Conservation (phyloP, 1,140 invertebrate genomes). For the Melanaphis sacchari region DNA sequence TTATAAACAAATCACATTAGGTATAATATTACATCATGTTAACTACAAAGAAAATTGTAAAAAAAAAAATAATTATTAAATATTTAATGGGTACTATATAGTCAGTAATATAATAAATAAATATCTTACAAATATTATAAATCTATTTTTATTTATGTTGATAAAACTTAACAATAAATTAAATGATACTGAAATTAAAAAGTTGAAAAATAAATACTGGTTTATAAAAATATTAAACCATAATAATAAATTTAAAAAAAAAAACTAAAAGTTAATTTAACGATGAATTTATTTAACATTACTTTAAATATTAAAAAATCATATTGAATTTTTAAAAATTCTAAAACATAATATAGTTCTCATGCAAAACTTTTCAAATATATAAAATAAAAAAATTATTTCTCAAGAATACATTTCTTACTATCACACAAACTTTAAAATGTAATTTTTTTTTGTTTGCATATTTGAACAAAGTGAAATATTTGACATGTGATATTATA, state of each 20-base stretch:
- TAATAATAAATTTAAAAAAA: background rate
- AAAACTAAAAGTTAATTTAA: background rate
- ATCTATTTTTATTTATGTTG: no score
- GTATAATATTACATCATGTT: background rate
- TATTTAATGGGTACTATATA: background rate
- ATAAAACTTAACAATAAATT: no score
- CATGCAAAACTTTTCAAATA: no score
- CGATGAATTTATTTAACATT: background rate
- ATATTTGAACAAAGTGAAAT: no score
- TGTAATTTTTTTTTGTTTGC: no score
- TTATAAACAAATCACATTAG: background rate
- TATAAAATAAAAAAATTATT: no score
- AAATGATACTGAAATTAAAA: background rate
- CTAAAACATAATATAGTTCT: background rate
- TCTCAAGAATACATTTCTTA: no score
- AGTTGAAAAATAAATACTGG: background rate
- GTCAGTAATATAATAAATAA: no score
- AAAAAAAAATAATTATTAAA: background rate
- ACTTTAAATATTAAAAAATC: background rate
- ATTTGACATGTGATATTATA: no score
- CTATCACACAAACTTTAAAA: no score
- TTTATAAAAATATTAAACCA: background rate
- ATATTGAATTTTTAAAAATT: background rate
- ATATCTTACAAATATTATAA: no score
- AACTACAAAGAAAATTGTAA: background rate